Evolutionary conservation across 2,797 vertebrate genomes (phyloP).

Genomic region (Anisognathus igniventris): DNA sequence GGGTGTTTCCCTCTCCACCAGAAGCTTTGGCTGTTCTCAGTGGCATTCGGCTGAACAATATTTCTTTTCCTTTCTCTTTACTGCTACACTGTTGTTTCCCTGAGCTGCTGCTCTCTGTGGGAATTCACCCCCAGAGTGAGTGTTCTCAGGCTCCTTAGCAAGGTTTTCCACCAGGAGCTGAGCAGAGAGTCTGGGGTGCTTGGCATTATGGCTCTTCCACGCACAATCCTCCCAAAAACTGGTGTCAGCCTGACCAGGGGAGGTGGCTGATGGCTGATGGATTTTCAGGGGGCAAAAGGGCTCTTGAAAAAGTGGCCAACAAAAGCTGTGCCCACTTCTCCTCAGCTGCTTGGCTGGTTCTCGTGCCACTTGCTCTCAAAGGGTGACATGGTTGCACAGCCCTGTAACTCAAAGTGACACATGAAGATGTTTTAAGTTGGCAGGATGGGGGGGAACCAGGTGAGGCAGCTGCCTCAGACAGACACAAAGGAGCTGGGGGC

Average conservation of each 20-base stretch:
- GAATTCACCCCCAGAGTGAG: neutral
- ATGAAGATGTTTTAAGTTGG: neutral
- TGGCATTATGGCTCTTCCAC: neutral
- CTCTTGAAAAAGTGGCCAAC: fast-evolving
- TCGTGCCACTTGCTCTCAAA: neutral
- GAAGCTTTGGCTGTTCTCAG: neutral
- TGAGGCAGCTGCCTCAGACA: neutral
- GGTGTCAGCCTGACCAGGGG: neutral
- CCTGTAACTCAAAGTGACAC: neutral
- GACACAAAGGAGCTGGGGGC: neutral
- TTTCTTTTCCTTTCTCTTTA: neutral
- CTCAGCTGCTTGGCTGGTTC: neutral
- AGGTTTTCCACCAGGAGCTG: neutral
- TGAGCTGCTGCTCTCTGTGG: neutral
- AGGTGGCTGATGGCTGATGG: neutral
- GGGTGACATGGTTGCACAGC: neutral
- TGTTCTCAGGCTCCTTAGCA: neutral
- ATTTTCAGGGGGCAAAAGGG: neutral
- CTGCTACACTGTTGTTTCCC: neutral
- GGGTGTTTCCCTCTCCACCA: neutral
- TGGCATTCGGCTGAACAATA: neutral
- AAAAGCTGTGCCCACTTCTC: neutral
- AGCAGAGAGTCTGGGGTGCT: neutral
- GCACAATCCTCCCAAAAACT: neutral
- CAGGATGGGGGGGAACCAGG: neutral